A percentile compares a stretch with the other conserved stretches of the same genome.
Evolutionary conservation across 2,113 vertebrate genomes (phyloP).

Genomic region (Clarias macrocephalus): DNA sequence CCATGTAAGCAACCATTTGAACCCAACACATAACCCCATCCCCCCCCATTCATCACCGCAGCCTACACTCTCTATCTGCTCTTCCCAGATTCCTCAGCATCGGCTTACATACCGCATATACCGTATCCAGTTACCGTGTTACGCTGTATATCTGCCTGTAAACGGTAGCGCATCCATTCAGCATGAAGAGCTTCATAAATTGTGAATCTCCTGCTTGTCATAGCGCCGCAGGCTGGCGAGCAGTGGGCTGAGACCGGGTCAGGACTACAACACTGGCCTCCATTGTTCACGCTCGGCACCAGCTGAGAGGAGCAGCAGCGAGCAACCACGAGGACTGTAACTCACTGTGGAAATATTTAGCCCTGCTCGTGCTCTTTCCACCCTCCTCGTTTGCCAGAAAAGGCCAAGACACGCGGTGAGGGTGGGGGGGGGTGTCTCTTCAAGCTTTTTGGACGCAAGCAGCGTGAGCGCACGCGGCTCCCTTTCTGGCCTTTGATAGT

Average conservation of each 20-base stretch:
- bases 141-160: background rate
- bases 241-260: background rate
- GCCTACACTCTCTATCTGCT: background rate
- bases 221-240: background rate
- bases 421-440: background rate
- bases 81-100: background rate
- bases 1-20: background rate
- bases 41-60: background rate
- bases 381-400: constrained; percentile 15
- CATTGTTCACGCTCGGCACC: constrained; percentile 31
- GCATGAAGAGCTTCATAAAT: constrained; percentile 23
- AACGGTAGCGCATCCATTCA: background rate
- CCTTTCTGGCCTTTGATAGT: constrained; percentile 45
- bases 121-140: background rate
- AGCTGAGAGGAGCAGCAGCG: constrained; percentile 34
- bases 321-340: constrained; percentile 42
- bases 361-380: constrained; percentile 25
- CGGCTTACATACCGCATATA: background rate
- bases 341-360: constrained; percentile 55
- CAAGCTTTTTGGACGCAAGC: background rate
- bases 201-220: constrained; percentile 25
- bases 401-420: background rate
- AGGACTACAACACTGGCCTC: constrained; percentile 28
- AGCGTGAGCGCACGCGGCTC: constrained; percentile 6
- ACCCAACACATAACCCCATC: no score